Conservation (phyloP, 2,113 vertebrate genomes). For the Melanotaenia duboulayi region DNA sequence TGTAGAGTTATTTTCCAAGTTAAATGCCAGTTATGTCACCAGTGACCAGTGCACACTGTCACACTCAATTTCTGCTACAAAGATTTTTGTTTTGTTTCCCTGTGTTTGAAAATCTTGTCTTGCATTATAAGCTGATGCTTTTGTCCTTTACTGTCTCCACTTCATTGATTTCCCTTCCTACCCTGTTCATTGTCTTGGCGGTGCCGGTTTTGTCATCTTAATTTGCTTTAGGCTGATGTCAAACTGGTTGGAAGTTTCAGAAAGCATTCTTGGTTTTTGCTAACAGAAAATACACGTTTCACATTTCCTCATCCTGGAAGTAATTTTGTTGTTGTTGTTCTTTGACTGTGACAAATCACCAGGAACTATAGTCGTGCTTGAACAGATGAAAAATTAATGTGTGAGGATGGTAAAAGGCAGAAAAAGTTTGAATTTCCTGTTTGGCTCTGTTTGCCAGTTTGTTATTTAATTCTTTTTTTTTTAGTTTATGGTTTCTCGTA, state of each 20-base stretch:
- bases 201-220: not conserved
- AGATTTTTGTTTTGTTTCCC: not conserved
- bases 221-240: not conserved
- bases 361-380: slow-evolving; percentile 1
- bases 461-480: not conserved
- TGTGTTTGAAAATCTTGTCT: slow-evolving; percentile 2
- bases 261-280: not conserved
- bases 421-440: not conserved
- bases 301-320: not conserved
- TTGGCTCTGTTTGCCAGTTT: not conserved
- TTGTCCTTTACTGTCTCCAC: not conserved
- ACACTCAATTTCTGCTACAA: not conserved
- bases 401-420: slow-evolving; percentile 2
- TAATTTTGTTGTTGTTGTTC: not conserved
- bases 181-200: not conserved
- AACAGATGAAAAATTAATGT: not conserved
- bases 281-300: not conserved
- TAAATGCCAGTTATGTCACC: slow-evolving; percentile 2
- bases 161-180: not conserved
- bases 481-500: too few relatives aligned
- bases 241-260: slow-evolving; percentile 12
- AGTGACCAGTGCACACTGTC: slow-evolving; percentile 1
- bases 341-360: slow-evolving; percentile 5
- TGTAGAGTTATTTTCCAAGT: slow-evolving; percentile 8
- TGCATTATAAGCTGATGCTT: slow-evolving; percentile 3